phyloP scores from a whole-genome alignment of 1,140 invertebrate genomes.

The Mya arenaria region DNA sequence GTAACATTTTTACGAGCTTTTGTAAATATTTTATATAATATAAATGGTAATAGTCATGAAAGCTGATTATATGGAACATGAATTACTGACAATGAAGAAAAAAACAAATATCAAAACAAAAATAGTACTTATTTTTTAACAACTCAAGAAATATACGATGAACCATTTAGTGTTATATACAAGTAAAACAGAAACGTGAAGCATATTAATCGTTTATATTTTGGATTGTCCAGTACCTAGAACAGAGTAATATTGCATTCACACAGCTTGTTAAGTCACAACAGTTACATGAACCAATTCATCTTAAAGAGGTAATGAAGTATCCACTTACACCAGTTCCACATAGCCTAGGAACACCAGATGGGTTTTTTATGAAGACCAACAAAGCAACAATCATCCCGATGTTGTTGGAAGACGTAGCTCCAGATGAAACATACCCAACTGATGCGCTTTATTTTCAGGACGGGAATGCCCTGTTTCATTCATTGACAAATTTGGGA shows the following conservation, averaged over 20 bases:
- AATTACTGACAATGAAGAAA: too few species aligned
- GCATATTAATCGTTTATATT: conserved; percentile 41
- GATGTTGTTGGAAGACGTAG: conserved; percentile 27
- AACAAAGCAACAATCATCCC: conserved; percentile 52
- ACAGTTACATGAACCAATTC: not conserved
- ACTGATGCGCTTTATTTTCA: conserved; percentile 15
- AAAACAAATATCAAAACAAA: too few species aligned
- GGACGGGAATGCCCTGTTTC: conserved; percentile 57
- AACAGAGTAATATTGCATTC: conserved; percentile 58
- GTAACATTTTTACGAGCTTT: too few species aligned
- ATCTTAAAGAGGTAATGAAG: conserved; percentile 22
- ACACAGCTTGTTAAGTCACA: conserved; percentile 36
- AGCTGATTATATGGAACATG: too few species aligned
- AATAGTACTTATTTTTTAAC: too few species aligned
- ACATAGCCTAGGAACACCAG: conserved; percentile 31
- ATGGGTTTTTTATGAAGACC: conserved; percentile 49
- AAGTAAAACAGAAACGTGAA: too few species aligned
- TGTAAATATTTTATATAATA: too few species aligned
- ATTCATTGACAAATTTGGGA: conserved; percentile 37
- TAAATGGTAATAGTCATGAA: too few species aligned
- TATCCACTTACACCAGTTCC: conserved; percentile 32
- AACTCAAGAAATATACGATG: too few species aligned
- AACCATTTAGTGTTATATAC: too few species aligned
- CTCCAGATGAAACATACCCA: conserved; percentile 6
- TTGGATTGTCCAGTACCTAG: conserved; percentile 53